Conservation (phyloP, 92 coral and sea anemone genomes). For the Zoanthus sansibaricus region DNA sequence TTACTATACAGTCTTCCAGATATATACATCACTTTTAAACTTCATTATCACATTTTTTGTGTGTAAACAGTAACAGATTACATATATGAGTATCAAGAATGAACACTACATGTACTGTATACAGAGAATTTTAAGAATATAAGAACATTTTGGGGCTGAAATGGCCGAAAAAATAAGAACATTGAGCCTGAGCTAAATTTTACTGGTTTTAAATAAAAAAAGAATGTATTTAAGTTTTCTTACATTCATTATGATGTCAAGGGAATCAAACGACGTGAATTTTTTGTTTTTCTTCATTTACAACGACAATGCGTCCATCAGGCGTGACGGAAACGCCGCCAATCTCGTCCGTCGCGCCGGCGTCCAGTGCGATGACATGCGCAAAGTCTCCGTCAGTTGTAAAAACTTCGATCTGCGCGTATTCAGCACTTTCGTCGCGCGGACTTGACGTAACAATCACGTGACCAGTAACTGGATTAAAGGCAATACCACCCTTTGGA, state of each 20-base stretch:
- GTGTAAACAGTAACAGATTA: too few species aligned
- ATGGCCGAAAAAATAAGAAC: too few species aligned
- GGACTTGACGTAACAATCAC: constrained; percentile 30
- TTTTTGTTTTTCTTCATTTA: constrained; percentile 32
- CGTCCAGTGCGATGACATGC: constrained; percentile 36
- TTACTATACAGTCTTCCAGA: too few species aligned
- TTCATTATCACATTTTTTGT: too few species aligned
- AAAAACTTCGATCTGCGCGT: constrained; percentile 29
- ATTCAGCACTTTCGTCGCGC: neutral
- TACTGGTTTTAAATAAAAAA: too few species aligned
- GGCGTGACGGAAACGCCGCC: constrained; percentile 26
- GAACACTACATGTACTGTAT: too few species aligned
- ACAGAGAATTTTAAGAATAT: too few species aligned
- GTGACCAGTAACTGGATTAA: constrained; percentile 40
- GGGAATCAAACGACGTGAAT: constrained; percentile 31
- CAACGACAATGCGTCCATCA: constrained; percentile 38
- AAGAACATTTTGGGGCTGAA: too few species aligned
- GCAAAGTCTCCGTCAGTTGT: constrained; percentile 20
- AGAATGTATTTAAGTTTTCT: too few species aligned
- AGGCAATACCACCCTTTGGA: constrained; percentile 46
- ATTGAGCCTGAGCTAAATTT: too few species aligned
- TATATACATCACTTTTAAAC: too few species aligned
- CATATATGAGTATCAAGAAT: too few species aligned
- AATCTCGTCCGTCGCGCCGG: constrained; percentile 16
- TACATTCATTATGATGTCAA: neutral